These are phyloP conservation scores for Atherix ibis DNA, from an alignment of 2,888 invertebrate species.

Conservation along the genomic window DNA sequence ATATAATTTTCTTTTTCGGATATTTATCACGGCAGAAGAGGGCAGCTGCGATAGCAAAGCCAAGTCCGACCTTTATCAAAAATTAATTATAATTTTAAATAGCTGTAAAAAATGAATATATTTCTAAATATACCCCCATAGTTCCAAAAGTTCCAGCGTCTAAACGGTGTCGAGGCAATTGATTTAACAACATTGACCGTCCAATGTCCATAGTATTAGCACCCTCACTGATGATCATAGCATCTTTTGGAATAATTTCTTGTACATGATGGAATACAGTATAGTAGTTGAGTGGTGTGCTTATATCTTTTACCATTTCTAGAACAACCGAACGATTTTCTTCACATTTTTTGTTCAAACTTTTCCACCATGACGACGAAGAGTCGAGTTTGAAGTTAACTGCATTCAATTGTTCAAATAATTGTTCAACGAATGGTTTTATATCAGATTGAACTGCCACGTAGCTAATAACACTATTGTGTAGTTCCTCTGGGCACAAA, in stretches of 20 bases:
- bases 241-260: constrained; percentile 58
- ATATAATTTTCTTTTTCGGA: constrained; percentile 70
- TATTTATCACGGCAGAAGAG: constrained; percentile 70
- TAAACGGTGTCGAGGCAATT: constrained; percentile 67
- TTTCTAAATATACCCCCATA: constrained; percentile 57
- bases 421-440: constrained; percentile 48
- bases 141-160: constrained; percentile 97
- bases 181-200: constrained; percentile 71
- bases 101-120: constrained; percentile 1
- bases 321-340: constrained; percentile 52
- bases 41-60: constrained; percentile 80
- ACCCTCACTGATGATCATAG: constrained; percentile 89
- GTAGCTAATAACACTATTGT: constrained; percentile 69
- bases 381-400: constrained; percentile 41
- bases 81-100: constrained; percentile 3
- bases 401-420: constrained; percentile 41
- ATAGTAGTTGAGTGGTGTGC: constrained; percentile 82
- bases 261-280: constrained; percentile 77
- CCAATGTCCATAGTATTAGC: constrained; percentile 99
- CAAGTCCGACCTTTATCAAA: constrained; percentile 38
- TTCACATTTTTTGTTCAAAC: constrained; percentile 50
- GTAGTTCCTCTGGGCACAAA: constrained; percentile 75
- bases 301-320: constrained; percentile 52
- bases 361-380: constrained; percentile 60
- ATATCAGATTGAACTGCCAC: constrained; percentile 79